phyloP scores from a whole-genome alignment of 2,113 vertebrate genomes.

The Tragelaphus imberbis region DNA sequence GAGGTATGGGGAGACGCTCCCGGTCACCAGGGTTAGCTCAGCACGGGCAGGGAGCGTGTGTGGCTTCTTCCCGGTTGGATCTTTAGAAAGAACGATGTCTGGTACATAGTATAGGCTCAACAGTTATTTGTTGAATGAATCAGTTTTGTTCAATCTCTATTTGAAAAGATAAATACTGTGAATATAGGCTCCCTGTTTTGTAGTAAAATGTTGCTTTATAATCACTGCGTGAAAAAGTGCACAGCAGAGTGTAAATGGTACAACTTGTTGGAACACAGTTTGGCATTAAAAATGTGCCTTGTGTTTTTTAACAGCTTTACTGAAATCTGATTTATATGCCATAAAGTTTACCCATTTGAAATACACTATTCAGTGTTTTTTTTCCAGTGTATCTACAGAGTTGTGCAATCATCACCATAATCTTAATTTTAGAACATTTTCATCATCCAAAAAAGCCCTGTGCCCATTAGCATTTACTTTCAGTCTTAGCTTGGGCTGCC shows the following conservation, averaged over 20 bases:
- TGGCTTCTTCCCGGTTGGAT: neutral
- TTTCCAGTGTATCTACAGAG: neutral
- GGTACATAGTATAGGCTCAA: neutral
- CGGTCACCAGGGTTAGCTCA: neutral
- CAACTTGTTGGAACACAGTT: neutral
- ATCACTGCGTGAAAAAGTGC: neutral
- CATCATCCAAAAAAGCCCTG: neutral
- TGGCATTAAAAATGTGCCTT: constrained; percentile 9
- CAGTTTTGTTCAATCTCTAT: neutral
- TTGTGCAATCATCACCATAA: neutral
- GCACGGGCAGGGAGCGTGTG: neutral
- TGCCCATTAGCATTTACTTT: neutral
- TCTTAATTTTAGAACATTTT: neutral
- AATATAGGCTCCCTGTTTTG: neutral
- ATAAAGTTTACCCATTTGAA: neutral
- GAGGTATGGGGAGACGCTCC: neutral
- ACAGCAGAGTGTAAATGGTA: neutral
- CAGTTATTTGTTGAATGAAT: neutral
- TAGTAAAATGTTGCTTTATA: neutral
- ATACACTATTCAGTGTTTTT: neutral
- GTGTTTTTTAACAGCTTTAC: neutral
- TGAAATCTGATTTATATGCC: neutral
- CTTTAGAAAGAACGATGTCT: neutral
- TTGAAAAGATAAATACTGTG: neutral
- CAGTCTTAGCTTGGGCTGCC: neutral